Base-by-base conservation (phyloP, 2,113 vertebrate species). In the Datnioides undecimradiatus region DNA sequence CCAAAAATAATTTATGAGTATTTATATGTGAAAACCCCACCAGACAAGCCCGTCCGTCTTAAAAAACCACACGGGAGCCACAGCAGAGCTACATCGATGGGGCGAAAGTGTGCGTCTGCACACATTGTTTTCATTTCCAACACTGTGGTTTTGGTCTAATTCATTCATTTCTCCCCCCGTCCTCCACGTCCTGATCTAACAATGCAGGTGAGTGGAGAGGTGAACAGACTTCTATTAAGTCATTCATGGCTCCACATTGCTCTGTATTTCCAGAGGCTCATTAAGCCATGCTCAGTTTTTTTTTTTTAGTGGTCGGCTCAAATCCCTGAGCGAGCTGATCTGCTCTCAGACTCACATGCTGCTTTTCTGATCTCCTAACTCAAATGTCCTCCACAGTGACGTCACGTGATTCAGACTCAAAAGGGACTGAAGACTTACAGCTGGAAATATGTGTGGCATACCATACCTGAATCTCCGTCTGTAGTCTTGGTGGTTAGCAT, bases 1-100 rank as follows among this genome's bases (percentile, higher is more conserved):
- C 27, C 29, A 66, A 66, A n/a, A 66, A 9, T 33, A 48, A 48
- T 66, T 48, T 46, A 65, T 14, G 29, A 33, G 40, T 64, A 64
- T 64, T 64, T 45, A 10, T 33, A 11, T 12, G 19, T 45, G 40
- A 45, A 16, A 45, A 45, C n/a, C 11, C 27, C 33, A 36, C 10
- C 33, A 59, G 57, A 21, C 3, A 23, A 66, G 29, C 29, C 4
- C 27, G n/a, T 49, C 41, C 40, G 17, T 62, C 19, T n/a, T 34
- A 12, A 11, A 33, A 33, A 38, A 41, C 59, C 36, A 41, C 36
- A 62, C 55, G 33, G 11, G 31, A 58, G n/a, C n/a, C 31, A 19
- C 54, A 19, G 29, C 16, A 10, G 54, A 33, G 29, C 29, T 19
- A 33, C 33, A 57, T 57, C 14, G n/a, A 55, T 33, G 16, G 3